Base-by-base conservation (phyloP, 2,888 invertebrate genomes). In the Diarsia rubi region DNA sequence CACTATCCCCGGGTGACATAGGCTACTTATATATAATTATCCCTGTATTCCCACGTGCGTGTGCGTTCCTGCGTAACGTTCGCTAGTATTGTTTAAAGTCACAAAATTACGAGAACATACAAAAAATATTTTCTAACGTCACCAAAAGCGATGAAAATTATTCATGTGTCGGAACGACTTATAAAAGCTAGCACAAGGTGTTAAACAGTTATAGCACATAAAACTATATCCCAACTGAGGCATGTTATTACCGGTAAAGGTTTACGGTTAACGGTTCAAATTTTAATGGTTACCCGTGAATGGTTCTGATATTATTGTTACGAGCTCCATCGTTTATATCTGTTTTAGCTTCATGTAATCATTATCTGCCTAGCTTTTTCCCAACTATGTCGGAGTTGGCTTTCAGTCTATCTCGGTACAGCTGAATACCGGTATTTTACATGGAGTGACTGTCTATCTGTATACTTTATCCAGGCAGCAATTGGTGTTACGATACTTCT, bases 161-260 rank as follows among this genome's bases (percentile, higher is more conserved):
- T 85, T 82, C 76, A 87, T 52, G 75, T 73, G 66, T 75, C 44
- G 31, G 49, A 82, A 80, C 65, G 78, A 60, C 81, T 57, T 80
- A 83, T 79, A 82, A 79, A 82, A 76, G 65, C 63, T 54, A 65
- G 67, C 69, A 72, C 75, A 66, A 60, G 75, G 86, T 87, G 87
- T 73, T 75, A 87, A 85, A 86, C 67, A 81, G 86, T 87, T 87
- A 86, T 87, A 77, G 83, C 81, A 63, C 87, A 85, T 86, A 78
- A 86, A 86, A 85, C 86, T 86, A 85, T 85, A 83, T 71, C 83
- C 81, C 83, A 78, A 83, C 83, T 74, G 85, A 81, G 75, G 65
- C 75, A 78, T 85, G 85, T 83, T 86, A 86, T 87, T 86, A 72
- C 85, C 81, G 73, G 47, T 76, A 86, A 87, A 75, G 78, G 83